Base-by-base conservation (phyloP, 2,797 vertebrate genomes). In the Tapirus indicus region DNA sequence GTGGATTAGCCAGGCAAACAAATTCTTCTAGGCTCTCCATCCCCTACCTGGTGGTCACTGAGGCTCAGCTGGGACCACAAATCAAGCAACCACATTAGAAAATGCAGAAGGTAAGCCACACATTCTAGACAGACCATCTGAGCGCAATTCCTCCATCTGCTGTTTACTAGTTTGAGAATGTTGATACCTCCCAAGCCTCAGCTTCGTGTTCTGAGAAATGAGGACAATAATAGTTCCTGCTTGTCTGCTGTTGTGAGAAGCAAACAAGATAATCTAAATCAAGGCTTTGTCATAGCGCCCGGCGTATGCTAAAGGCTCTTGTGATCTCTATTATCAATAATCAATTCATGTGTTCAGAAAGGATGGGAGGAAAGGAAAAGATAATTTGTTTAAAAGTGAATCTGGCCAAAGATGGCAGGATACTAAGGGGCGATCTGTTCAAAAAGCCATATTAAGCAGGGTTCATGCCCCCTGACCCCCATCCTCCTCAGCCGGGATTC, bases 391-490 rank as follows among this genome's bases (percentile, higher is more conserved):
- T 75, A 56, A 32, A 92, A 44, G 13, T 54, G 7, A 54, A 58
- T 56, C n/a, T 16, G 21, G 20, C 25, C 16, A 8, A 49, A 77
- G 78, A 66, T 16, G 47, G 66, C 47, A 60, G 25, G 38, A 58
- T 11, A 18, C 12, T 16, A 88, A 64, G 80, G 94, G 71, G 85
- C 56, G 97, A 72, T 89, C 92, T 88, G 35, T 14, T 52, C 38
- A 68, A 16, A 49, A 68, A 85, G 91, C 95, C 94, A 95, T 97
- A 68, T 86, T 72, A 97, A 98, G 98, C 95, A 97, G 62, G 72
- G 71, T 80, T 93, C 87, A 32, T 18, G 78, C 77, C 92, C 84
- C 86, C 58, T 91, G 69, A 85, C 82, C 0, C 4, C 85, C 17
- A 10, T 41, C 25, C 77, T 79, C 91, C 79, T 35, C 14, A 32